phyloP scores from a whole-genome alignment of 2,888 invertebrate species.

The Parapristionchus giblindavisi region DNA sequence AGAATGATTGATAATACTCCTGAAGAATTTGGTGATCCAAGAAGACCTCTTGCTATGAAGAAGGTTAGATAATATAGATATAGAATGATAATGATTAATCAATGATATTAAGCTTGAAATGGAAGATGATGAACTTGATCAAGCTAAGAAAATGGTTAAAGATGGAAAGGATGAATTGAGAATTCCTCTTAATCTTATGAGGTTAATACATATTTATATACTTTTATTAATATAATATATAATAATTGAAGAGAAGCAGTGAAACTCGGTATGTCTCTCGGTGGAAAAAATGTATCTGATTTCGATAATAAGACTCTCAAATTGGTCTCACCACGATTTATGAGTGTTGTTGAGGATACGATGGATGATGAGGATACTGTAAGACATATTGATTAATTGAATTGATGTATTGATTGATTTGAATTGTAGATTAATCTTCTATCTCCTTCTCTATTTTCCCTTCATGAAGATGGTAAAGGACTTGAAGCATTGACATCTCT shows the following conservation, averaged over 20 bases:
- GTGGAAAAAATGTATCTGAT: slow-evolving; percentile 62
- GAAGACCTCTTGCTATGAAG: slow-evolving; percentile 51
- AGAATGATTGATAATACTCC: slow-evolving; percentile 58
- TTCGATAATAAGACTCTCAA: slow-evolving; percentile 67
- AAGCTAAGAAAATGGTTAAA: slow-evolving; percentile 42
- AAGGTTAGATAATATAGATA: slow-evolving; percentile 29
- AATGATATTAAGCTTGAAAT: slow-evolving; percentile 35
- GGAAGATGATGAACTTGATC: slow-evolving; percentile 44
- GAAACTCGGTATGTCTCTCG: slow-evolving; percentile 56
- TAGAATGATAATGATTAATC: background rate
- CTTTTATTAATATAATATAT: background rate
- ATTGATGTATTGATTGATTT: background rate
- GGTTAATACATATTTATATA: slow-evolving; percentile 48
- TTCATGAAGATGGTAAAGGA: slow-evolving; percentile 63
- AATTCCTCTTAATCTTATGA: slow-evolving; percentile 58
- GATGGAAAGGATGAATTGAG: slow-evolving; percentile 51
- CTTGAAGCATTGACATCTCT: slow-evolving; percentile 61
- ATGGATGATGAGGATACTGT: slow-evolving; percentile 48
- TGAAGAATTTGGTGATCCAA: slow-evolving; percentile 52
- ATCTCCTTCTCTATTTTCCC: slow-evolving; percentile 66
- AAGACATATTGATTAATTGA: too few relatives aligned
- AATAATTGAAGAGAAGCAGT: slow-evolving; percentile 40
- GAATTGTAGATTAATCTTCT: slow-evolving; percentile 57
- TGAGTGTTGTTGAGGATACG: slow-evolving; percentile 64
- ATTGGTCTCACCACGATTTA: slow-evolving; percentile 61